A percentile compares a stretch with the other conserved stretches of the same genome.
phyloP scores from a whole-genome alignment of 2,113 vertebrate species.

The Phylloscopus trochiloides region DNA sequence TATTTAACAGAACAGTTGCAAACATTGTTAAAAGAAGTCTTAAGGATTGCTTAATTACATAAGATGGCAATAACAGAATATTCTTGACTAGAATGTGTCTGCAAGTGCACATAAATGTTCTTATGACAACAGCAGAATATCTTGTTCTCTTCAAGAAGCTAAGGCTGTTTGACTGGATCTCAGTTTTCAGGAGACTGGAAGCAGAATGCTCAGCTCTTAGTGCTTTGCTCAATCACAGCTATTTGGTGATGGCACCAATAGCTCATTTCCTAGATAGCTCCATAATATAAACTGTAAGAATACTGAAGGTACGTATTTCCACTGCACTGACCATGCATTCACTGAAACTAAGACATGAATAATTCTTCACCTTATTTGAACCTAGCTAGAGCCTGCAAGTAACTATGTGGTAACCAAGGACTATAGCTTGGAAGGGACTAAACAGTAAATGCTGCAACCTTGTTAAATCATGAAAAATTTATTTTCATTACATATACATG shows the following conservation, averaged over 20 bases:
- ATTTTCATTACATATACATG: constrained; percentile 72
- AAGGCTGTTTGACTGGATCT: background rate
- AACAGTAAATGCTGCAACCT: constrained; percentile 42
- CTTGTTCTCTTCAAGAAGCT: background rate
- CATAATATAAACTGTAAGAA: background rate
- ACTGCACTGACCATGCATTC: background rate
- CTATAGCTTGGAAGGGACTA: constrained; percentile 9
- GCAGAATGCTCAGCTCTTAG: background rate
- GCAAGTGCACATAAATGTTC: background rate
- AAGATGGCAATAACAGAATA: background rate
- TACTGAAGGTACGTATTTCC: rapidly evolving
- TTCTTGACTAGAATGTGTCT: background rate
- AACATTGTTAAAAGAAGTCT: background rate
- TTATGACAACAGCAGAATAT: background rate
- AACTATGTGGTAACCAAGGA: background rate
- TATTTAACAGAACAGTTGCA: background rate
- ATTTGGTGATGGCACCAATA: background rate
- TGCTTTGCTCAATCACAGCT: background rate
- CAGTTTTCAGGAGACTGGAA: background rate
- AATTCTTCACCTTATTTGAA: constrained; percentile 17
- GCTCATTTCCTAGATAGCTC: background rate
- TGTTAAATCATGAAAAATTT: constrained; percentile 75
- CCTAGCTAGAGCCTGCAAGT: background rate
- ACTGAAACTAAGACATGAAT: background rate
- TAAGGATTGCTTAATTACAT: background rate